Conservation (phyloP, 2,113 vertebrate genomes). For the Toxostoma redivivum region DNA sequence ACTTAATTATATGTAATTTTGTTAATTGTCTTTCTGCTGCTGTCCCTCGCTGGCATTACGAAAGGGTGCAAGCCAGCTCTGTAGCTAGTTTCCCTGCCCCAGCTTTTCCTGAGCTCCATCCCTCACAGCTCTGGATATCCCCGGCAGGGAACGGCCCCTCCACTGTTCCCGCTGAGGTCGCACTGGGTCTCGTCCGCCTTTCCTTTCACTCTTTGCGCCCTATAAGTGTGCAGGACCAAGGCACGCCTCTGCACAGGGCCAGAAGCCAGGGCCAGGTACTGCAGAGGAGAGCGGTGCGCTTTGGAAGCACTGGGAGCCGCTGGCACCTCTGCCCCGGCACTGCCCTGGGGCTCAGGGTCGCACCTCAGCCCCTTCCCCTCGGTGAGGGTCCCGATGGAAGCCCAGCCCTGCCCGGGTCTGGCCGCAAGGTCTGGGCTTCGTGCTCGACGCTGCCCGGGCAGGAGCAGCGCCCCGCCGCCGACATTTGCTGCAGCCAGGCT, state of each 20-base stretch:
- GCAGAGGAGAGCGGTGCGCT: background rate
- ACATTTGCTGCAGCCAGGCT: background rate
- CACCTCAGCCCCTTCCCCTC: background rate
- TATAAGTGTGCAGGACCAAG: fast-evolving
- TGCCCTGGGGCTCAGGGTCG: background rate
- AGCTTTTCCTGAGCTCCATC: background rate
- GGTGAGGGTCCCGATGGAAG: background rate
- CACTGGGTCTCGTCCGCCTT: background rate
- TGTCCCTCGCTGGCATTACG: background rate
- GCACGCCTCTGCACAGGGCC: background rate
- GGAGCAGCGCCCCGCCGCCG: background rate
- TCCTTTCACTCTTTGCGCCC: background rate
- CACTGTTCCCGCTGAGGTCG: fast-evolving
- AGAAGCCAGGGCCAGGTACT: background rate
- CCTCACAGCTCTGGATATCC: background rate
- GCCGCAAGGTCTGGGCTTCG: fast-evolving
- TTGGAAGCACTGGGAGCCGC: background rate
- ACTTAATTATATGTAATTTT: constrained; percentile 25
- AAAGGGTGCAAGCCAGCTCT: background rate
- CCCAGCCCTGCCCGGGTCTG: background rate
- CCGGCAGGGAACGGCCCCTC: background rate
- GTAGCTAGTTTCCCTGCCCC: background rate
- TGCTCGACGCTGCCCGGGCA: background rate
- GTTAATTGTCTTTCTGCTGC: background rate
- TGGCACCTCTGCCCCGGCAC: background rate